A percentile compares a stretch with the other conserved stretches of the same genome.
These are phyloP conservation scores for Plutomurus gul DNA, from an alignment of 1,140 invertebrate species.

Conservation along the genomic window DNA sequence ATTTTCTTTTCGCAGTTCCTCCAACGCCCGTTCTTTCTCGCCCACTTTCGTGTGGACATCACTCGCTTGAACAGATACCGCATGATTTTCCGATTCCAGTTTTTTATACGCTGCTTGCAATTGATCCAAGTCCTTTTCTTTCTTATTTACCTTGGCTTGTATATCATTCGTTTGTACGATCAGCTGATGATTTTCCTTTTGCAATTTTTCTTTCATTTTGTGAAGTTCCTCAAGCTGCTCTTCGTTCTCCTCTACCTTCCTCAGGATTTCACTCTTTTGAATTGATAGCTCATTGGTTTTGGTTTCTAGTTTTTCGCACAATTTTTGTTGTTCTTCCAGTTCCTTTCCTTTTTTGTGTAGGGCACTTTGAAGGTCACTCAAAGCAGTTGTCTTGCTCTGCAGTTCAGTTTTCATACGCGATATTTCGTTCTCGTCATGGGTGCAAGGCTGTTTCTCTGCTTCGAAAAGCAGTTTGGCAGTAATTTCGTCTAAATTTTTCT, in stretches of 20 bases:
- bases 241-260: not conserved
- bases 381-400: not conserved
- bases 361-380: not conserved
- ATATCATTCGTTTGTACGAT: not conserved
- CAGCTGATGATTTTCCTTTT: not conserved
- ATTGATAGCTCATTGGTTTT: not conserved
- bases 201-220: not conserved
- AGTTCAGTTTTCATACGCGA: too few relatives aligned
- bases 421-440: not conserved
- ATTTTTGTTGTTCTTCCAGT: not conserved
- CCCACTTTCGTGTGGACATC: not conserved
- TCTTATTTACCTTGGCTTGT: not conserved
- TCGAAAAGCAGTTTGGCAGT: not conserved
- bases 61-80: too few relatives aligned
- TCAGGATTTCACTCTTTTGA: not conserved
- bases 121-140: not conserved
- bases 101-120: not conserved
- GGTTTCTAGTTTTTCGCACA: not conserved
- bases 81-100: not conserved
- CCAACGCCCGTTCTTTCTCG: not conserved
- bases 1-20: too few relatives aligned
- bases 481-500: constrained; percentile 15
- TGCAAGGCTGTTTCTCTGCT: not conserved
- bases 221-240: not conserved
- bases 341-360: not conserved